These are phyloP conservation scores for Labia minor DNA, from an alignment of 2,888 invertebrate species.

Conservation along the genomic window DNA sequence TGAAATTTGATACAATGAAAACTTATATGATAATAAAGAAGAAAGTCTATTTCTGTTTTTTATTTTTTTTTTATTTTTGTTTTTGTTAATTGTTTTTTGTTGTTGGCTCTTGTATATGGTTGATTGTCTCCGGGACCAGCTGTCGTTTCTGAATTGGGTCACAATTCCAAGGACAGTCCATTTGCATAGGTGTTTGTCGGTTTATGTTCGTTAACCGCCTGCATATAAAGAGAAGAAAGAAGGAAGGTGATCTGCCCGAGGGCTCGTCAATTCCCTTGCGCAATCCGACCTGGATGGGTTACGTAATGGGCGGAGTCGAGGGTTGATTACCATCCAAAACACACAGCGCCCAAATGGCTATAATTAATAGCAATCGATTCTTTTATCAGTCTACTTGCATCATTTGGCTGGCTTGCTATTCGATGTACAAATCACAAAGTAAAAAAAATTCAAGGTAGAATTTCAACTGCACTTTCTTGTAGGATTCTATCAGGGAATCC, in stretches of 20 bases:
- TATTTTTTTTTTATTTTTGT: no score
- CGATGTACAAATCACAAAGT: no score
- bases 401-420: background rate
- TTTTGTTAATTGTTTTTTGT: no score
- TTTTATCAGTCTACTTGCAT: background rate
- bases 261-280: background rate
- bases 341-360: conserved; percentile 3
- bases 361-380: background rate
- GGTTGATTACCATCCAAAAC: conserved; percentile 1
- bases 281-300: background rate
- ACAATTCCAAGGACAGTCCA: background rate
- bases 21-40: no score
- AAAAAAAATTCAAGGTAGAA: no score
- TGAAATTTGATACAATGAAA: no score
- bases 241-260: background rate
- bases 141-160: background rate
- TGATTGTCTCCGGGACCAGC: no score
- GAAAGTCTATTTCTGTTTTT: no score
- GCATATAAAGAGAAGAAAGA: background rate
- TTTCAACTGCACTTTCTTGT: no score
- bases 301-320: background rate
- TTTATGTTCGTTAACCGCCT: background rate
- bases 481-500: no score
- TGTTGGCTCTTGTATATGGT: no score
- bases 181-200: background rate